These are phyloP conservation scores for Leucophora obtusa DNA, from an alignment of 2,888 invertebrate species.

Conservation along the genomic window DNA sequence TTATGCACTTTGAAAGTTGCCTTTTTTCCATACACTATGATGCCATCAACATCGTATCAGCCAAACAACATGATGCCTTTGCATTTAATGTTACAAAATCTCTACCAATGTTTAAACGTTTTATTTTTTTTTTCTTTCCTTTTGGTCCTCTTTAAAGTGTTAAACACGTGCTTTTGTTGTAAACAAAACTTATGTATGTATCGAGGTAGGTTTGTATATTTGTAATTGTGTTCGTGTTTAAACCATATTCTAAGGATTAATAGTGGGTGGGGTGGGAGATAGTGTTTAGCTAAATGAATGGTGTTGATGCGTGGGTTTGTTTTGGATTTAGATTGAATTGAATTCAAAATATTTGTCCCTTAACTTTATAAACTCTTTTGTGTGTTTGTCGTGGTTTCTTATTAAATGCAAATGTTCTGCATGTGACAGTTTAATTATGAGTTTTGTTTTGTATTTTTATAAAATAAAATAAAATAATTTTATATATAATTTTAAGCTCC, in stretches of 20 bases:
- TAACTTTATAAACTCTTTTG: constrained; percentile 16
- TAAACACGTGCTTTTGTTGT: constrained; percentile 61
- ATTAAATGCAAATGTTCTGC: constrained; percentile 30
- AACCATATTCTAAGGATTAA: constrained; percentile 15
- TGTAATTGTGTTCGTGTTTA: constrained; percentile 17
- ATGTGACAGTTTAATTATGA: constrained; percentile 56
- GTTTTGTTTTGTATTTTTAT: constrained; percentile 37
- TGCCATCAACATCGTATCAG: constrained; percentile 8
- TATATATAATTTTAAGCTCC: background rate
- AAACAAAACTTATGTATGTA: constrained; percentile 33
- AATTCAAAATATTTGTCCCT: constrained; percentile 28
- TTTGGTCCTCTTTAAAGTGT: constrained; percentile 55
- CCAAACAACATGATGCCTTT: constrained; percentile 5
- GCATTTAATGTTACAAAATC: constrained; percentile 47
- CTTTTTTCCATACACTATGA: background rate
- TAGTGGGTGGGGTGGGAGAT: background rate
- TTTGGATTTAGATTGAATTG: constrained; percentile 30
- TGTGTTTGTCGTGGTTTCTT: constrained; percentile 4
- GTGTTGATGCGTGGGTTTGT: constrained; percentile 37
- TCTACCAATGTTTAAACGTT: constrained; percentile 14
- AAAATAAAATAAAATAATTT: constrained; percentile 21
- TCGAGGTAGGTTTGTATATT: too few species aligned
- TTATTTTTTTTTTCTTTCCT: background rate
- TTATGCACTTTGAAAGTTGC: constrained; percentile 64
- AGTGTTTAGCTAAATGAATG: background rate